A percentile compares a stretch with the other conserved stretches of the same genome.
Conservation (phyloP, 2,113 vertebrate species). For the Hymenochirus boettgeri region DNA sequence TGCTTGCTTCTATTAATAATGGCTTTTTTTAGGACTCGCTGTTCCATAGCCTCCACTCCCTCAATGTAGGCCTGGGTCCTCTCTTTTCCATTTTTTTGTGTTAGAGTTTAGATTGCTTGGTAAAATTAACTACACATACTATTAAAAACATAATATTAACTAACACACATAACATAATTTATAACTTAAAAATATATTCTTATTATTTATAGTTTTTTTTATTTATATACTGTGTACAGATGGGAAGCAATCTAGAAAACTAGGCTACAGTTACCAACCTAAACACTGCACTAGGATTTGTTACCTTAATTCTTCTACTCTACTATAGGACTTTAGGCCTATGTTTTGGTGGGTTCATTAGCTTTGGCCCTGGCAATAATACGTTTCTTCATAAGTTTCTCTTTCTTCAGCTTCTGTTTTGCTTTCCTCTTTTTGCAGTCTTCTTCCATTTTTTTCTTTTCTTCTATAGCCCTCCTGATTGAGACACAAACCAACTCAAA, state of each 20-base stretch:
- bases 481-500: conserved; percentile 66
- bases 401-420: conserved; percentile 76
- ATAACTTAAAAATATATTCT: no score
- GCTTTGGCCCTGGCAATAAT: conserved; percentile 77
- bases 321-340: conserved; percentile 68
- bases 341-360: conserved; percentile 83
- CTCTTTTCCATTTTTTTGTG: conserved; percentile 76
- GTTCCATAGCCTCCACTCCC: conserved; percentile 79
- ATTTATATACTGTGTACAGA: no score
- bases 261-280: no score
- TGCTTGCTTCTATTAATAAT: conserved; percentile 84
- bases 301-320: conserved; percentile 84
- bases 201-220: no score
- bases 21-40: conserved; percentile 80
- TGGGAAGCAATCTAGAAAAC: no score
- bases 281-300: background rate
- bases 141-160: no score
- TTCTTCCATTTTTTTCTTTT: conserved; percentile 82
- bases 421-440: conserved; percentile 76
- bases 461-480: conserved; percentile 81
- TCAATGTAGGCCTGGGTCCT: conserved; percentile 76
- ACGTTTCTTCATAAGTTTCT: conserved; percentile 75
- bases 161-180: no score
- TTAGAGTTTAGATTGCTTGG: no score
- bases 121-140: no score